Conservation (phyloP, 2,888 invertebrate species). For the Cantharis lateralis region DNA sequence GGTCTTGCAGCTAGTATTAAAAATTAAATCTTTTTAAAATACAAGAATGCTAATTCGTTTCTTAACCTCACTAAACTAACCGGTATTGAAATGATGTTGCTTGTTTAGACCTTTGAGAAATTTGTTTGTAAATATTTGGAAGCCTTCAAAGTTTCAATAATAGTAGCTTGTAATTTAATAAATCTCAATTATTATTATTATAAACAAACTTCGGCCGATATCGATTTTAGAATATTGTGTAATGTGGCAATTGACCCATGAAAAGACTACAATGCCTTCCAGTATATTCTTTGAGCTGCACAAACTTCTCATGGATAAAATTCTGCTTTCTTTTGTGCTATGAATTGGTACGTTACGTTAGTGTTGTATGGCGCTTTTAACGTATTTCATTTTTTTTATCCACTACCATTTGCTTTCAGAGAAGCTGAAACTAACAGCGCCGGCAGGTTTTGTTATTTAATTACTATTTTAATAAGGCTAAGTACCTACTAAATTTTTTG, state of each 20-base stretch:
- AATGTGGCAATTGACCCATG: slow-evolving; percentile 17
- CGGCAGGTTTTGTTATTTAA: background rate
- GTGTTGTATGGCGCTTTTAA: slow-evolving; percentile 23
- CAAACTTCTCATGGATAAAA: slow-evolving; percentile 21
- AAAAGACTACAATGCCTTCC: slow-evolving; percentile 19
- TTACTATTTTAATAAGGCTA: background rate
- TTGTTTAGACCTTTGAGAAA: background rate
- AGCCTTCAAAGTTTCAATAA: background rate
- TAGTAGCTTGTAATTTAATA: background rate
- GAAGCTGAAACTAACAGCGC: background rate
- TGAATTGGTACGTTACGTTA: slow-evolving; percentile 9
- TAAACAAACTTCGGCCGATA: background rate
- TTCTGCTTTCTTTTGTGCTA: slow-evolving; percentile 13
- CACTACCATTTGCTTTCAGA: background rate
- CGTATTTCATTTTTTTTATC: background rate
- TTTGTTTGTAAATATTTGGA: background rate
- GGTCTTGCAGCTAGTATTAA: too few relatives aligned
- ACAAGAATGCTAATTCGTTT: background rate
- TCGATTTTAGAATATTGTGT: slow-evolving; percentile 8
- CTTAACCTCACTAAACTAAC: background rate
- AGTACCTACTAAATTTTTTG: background rate
- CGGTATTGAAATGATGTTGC: background rate
- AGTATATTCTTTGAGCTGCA: slow-evolving; percentile 22
- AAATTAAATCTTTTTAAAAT: background rate
- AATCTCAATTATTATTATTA: background rate